Evolutionary conservation across 2,113 vertebrate genomes (phyloP).

Genomic region (Podarcis muralis): DNA sequence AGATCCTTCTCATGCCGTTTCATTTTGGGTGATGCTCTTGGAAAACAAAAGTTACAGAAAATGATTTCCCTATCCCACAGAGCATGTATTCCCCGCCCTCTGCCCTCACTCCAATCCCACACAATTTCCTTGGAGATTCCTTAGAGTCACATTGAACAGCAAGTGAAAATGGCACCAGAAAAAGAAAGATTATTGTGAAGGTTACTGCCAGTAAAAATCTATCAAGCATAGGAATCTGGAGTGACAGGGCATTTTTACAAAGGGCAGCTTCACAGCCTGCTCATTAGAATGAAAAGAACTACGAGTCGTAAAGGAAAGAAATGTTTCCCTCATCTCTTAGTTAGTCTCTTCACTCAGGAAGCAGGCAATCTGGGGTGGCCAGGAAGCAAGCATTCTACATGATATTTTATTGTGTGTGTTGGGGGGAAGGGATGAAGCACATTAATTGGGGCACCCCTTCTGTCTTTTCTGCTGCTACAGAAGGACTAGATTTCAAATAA

Average conservation of each 20-base stretch:
- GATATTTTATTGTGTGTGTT: not conserved
- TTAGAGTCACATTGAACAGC: slow-evolving; percentile 35
- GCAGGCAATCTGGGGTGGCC: not conserved
- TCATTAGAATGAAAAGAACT: slow-evolving; percentile 39
- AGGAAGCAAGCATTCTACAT: not conserved
- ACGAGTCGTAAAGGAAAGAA: slow-evolving; percentile 22
- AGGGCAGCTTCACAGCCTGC: not conserved
- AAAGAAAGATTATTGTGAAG: slow-evolving; percentile 47
- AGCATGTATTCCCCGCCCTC: not conserved
- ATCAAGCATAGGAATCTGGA: slow-evolving; percentile 48
- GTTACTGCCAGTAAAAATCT: slow-evolving; percentile 60
- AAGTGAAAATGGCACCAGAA: slow-evolving; percentile 45
- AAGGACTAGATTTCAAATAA: no score
- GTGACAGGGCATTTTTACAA: not conserved
- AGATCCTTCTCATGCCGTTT: not conserved
- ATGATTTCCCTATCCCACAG: slow-evolving; percentile 24
- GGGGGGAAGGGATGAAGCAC: no score
- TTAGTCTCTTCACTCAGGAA: no score
- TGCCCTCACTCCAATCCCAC: not conserved
- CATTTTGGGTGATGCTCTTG: not conserved
- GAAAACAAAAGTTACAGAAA: slow-evolving; percentile 1
- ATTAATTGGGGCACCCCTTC: not conserved
- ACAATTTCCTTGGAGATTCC: slow-evolving; percentile 37
- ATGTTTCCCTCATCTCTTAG: not conserved
- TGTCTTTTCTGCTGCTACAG: no score